phyloP scores from a whole-genome alignment of 2,797 vertebrate species.

The Dermochelys coriacea region DNA sequence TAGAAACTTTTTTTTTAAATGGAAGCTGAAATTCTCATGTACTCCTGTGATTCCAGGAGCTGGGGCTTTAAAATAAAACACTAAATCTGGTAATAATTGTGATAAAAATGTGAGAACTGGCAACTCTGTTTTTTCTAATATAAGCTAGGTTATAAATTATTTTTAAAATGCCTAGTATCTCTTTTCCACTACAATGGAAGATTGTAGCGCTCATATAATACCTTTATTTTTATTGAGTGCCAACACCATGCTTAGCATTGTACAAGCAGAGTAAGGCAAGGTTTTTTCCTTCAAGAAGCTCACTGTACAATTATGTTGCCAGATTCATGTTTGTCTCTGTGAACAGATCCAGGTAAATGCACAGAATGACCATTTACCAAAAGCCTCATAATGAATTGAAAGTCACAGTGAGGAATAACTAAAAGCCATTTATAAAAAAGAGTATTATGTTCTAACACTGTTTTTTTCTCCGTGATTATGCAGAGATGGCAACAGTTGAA shows the following conservation, averaged over 20 bases:
- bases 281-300: neutral
- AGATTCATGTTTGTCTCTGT: neutral
- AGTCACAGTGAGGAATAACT: neutral
- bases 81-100: neutral
- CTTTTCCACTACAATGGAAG: neutral
- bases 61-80: neutral
- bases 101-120: neutral
- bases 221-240: neutral
- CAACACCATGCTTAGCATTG: neutral
- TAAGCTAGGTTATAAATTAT: too few species aligned
- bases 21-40: neutral
- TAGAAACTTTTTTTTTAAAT: neutral
- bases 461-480: neutral
- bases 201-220: neutral
- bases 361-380: neutral
- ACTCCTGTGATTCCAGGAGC: neutral
- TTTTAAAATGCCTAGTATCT: too few species aligned
- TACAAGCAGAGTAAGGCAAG: neutral
- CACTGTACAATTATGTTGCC: neutral
- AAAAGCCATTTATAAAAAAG: neutral
- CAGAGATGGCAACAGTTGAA: neutral
- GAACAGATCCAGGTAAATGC: neutral
- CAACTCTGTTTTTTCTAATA: neutral
- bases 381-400: neutral
- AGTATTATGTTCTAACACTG: neutral